Base-by-base conservation (phyloP, 2,888 invertebrate genomes). In the Monochamus alternatus region DNA sequence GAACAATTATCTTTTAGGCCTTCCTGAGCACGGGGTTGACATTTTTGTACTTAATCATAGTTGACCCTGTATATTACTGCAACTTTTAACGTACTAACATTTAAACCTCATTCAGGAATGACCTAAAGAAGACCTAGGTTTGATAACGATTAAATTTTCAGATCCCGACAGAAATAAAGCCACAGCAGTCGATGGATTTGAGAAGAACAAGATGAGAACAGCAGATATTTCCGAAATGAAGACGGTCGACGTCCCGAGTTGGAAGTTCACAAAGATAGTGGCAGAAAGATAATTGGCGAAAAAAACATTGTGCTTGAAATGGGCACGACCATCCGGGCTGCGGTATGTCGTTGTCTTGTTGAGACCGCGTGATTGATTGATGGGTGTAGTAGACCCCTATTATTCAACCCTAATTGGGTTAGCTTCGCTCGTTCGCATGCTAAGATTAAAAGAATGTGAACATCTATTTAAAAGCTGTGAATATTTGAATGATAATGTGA, bases 321-420 rank as follows among this genome's bases (percentile, higher is more conserved):
- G 14, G 12, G 60, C 47, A 59, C 38, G 22, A n/a, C 69, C 60
- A 38, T 60, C 47, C 51, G 5, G 14, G 69, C 22, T 60, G 43
- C 60, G 69, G 69, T 69, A 44, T 69, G 44, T 60, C 60, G 69
- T 68, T 60, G 69, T 69, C 69, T 69, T 60, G 69, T 31, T 51
- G 59, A 60, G 31, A 43, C 51, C 60, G 44, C 69, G 59, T 69
- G 69, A 69, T 69, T 69, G 69, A 69, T 69, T 55, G 69, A 69
- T 69, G 69, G 55, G 55, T 55, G 55, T 12, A 22, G 22, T 22
- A 55, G 55, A 55, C 55, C 55, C 55, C 55, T 55, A 55, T 55
- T 55, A 55, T n/a, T 55, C 55, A 55, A 55, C n/a, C 14, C 55
- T 55, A 55, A 55, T 55, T 14, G 55, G 55, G 55, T 55, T 55